These are phyloP conservation scores for Eubasilissa regina DNA, from an alignment of 1,140 invertebrate genomes.

Conservation along the genomic window DNA sequence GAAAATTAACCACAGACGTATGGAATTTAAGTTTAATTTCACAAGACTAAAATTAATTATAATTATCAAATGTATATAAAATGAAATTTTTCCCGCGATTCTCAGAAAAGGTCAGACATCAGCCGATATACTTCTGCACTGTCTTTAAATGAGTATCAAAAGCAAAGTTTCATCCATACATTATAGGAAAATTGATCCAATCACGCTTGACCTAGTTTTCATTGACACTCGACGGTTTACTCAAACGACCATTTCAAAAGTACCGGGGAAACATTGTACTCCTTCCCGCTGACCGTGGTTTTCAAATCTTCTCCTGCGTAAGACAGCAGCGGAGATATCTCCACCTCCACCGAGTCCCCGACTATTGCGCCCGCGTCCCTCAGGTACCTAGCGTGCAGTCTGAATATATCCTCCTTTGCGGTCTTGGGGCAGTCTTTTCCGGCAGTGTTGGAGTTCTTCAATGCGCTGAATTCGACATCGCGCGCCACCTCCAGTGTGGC, in stretches of 20 bases:
- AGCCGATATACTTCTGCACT: too few relatives aligned
- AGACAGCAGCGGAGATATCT: constrained; percentile 93
- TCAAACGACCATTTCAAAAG: constrained; percentile 42
- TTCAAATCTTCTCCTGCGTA: constrained; percentile 91
- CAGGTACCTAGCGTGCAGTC: constrained; percentile 89
- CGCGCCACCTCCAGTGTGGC: constrained; percentile 94
- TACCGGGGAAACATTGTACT: constrained; percentile 78
- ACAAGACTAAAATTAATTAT: too few relatives aligned
- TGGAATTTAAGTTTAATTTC: too few relatives aligned
- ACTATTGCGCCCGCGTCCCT: constrained; percentile 87
- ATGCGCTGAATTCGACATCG: constrained; percentile 95
- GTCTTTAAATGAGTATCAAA: too few relatives aligned
- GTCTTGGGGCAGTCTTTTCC: constrained; percentile 94
- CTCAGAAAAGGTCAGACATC: too few relatives aligned
- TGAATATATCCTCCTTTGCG: constrained; percentile 83
- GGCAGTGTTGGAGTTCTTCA: constrained; percentile 93
- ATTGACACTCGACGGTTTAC: background rate
- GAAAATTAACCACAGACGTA: too few relatives aligned
- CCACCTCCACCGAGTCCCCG: constrained; percentile 81
- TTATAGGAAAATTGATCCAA: too few relatives aligned
- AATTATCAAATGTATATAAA: too few relatives aligned
- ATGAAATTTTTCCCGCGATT: too few relatives aligned
- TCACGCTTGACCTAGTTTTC: too few relatives aligned
- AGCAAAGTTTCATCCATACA: too few relatives aligned
- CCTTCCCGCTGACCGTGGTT: constrained; percentile 77